Conservation (phyloP, 2,113 vertebrate genomes). For the Eira barbara region DNA sequence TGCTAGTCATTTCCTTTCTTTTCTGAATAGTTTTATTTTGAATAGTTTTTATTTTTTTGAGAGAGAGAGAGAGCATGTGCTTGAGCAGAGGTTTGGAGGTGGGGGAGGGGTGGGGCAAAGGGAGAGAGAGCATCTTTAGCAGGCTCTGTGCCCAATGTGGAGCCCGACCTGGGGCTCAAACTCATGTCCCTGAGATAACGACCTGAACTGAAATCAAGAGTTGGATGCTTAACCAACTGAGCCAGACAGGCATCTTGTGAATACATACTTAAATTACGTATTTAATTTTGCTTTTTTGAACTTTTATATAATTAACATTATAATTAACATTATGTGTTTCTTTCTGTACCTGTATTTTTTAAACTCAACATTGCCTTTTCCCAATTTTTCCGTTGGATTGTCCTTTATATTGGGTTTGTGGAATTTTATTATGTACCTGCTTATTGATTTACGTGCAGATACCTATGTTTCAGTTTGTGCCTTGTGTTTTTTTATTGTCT, state of each 20-base stretch:
- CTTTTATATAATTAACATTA: neutral
- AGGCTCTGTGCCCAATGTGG: neutral
- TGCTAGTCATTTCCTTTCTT: neutral
- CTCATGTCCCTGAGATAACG: neutral
- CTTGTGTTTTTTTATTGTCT: neutral
- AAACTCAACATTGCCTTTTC: neutral
- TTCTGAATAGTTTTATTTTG: neutral
- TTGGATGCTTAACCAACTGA: neutral
- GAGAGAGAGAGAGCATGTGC: neutral
- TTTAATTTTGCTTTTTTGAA: neutral
- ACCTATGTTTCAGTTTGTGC: neutral
- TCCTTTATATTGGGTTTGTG: neutral
- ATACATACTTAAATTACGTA: neutral
- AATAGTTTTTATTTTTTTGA: neutral
- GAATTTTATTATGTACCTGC: neutral
- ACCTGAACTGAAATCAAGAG: neutral
- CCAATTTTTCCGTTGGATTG: neutral
- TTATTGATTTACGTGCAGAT: neutral
- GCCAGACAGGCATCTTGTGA: neutral
- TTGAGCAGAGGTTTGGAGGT: neutral
- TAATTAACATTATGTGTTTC: neutral
- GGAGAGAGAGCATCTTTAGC: neutral
- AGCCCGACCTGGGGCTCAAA: neutral
- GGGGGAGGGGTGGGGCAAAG: neutral
- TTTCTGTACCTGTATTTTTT: neutral